phyloP scores from a whole-genome alignment of 2,113 vertebrate genomes.

The Tinamus guttatus region DNA sequence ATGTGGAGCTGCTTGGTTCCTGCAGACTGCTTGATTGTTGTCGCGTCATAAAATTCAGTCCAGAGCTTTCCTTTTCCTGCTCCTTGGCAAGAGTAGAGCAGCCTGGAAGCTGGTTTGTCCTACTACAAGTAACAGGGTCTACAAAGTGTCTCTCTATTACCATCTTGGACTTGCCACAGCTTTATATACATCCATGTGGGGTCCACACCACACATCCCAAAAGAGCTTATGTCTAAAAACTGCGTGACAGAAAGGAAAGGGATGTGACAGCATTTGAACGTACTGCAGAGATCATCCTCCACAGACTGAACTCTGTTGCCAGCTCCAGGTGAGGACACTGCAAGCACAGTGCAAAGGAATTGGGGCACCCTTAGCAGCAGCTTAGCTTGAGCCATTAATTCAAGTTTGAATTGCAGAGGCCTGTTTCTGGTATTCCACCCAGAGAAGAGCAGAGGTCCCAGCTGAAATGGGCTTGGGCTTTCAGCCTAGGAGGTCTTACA shows the following conservation, averaged over 20 bases:
- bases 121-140: background rate
- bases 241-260: background rate
- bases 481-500: background rate
- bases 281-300: background rate
- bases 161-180: background rate
- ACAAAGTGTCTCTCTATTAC: background rate
- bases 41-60: background rate
- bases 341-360: background rate
- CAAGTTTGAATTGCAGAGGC: background rate
- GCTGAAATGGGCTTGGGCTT: accelerated
- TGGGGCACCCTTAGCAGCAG: background rate
- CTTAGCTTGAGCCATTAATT: background rate
- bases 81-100: background rate
- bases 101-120: background rate
- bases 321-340: background rate
- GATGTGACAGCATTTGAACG: background rate
- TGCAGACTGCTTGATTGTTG: background rate
- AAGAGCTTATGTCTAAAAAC: background rate
- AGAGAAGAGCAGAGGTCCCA: background rate
- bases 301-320: background rate
- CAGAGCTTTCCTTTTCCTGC: background rate
- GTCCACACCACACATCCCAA: background rate
- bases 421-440: background rate
- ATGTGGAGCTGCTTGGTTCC: no score
- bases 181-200: background rate